These are phyloP conservation scores for Harpalus rubripes DNA, from an alignment of 2,888 invertebrate species.

Conservation along the genomic window DNA sequence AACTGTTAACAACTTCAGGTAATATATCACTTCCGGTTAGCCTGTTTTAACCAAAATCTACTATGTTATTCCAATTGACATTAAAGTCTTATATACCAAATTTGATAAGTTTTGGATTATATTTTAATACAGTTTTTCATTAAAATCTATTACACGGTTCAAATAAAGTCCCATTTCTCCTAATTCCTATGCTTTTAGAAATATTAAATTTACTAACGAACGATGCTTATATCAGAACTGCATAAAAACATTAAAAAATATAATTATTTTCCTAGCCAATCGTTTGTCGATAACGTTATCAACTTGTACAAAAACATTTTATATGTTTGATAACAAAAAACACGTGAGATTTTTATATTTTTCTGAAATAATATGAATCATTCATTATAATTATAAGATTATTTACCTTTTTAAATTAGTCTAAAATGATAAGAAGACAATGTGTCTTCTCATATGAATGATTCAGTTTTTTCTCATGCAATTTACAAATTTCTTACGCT, in stretches of 20 bases:
- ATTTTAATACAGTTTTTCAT: no score
- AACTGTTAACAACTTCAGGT: no score
- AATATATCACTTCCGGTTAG: no score
- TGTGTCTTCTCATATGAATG: neutral
- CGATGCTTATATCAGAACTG: neutral
- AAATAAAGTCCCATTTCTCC: no score
- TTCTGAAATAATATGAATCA: conserved; percentile 6
- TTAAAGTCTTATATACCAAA: no score
- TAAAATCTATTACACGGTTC: no score
- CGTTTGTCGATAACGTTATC: neutral
- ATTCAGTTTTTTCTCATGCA: conserved; percentile 28
- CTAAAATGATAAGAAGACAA: conserved; percentile 17
- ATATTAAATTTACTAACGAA: neutral
- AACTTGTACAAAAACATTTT: neutral
- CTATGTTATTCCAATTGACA: no score
- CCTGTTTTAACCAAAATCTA: no score
- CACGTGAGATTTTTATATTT: neutral
- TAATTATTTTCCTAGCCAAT: neutral
- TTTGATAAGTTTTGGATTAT: no score
- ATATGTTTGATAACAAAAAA: neutral
- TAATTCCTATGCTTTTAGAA: no score
- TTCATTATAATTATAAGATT: conserved; percentile 16
- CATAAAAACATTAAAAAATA: neutral
- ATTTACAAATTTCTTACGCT: conserved; percentile 17
- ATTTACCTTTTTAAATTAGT: conserved; percentile 21